Evolutionary conservation across 2,888 invertebrate species (phyloP).

Genomic region (Pachydiplax longipennis): DNA sequence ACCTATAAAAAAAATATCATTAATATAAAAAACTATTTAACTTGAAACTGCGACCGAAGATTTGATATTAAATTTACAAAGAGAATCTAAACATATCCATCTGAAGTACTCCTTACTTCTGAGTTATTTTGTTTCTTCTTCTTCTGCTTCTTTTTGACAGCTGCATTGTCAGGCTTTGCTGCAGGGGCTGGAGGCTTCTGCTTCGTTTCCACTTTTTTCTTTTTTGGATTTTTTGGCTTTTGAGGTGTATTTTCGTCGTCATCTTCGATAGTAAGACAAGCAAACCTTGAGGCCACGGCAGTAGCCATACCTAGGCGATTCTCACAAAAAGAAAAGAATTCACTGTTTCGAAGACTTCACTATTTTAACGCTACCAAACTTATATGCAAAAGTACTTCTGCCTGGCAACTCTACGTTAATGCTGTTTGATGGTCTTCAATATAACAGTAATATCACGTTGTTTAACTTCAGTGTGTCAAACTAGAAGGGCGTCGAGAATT

Average conservation of each 20-base stretch:
- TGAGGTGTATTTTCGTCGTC: constrained; percentile 64
- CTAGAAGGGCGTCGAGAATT: not conserved
- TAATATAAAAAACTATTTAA: not conserved
- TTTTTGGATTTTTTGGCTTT: constrained; percentile 34
- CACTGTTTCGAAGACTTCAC: not conserved
- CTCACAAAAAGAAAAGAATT: not conserved
- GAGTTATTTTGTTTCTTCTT: constrained; percentile 39
- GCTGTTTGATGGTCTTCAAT: not conserved
- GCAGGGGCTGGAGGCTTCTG: not conserved
- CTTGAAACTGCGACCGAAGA: too few relatives aligned
- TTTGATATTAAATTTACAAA: too few relatives aligned
- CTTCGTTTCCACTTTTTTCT: constrained; percentile 25
- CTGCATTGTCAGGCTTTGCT: constrained; percentile 4
- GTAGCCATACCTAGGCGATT: constrained; percentile 64
- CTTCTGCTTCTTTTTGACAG: constrained; percentile 46
- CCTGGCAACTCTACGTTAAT: too few relatives aligned
- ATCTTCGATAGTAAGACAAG: constrained; percentile 76
- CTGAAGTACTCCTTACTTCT: not conserved
- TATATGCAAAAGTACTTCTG: not conserved
- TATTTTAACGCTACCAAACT: not conserved
- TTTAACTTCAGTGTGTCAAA: not conserved
- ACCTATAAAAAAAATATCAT: constrained; percentile 58
- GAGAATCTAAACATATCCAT: too few relatives aligned
- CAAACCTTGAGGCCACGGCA: constrained; percentile 75
- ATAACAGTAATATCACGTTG: not conserved